Evolutionary conservation across 2,113 vertebrate species (phyloP), one percentile per base, ranked within the genome.

Genomic region (Alligator sinensis): DNA sequence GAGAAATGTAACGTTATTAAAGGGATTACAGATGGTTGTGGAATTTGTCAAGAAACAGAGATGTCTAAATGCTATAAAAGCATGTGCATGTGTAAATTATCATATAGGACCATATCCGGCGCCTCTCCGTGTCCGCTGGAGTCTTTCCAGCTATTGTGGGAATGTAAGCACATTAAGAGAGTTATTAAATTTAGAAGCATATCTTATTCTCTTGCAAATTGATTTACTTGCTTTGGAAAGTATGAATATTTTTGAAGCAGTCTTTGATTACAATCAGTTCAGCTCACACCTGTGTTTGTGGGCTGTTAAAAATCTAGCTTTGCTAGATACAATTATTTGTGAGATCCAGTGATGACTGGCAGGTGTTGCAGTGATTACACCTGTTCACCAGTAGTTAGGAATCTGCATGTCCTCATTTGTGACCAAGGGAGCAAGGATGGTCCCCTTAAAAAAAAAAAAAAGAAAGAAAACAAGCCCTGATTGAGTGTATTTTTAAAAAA

Each of bases 21-120:
- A n/a, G 80, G 68, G 84, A 77, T 94, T 94, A 80, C 84, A 97
- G 93, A 90, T 90, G 90, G 90, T 84, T 86, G 63, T 88, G 79
- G 62, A 90, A 79, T 91, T 95, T 94, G 61, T 89, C 66, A 19
- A 93, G 94, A 72, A 93, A 82, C 9, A 75, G 79, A 84, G 63
- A 89, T 80, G 64, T 17, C 74, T 77, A 85, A 91, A 61, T 93
- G 78, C 21, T 91, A 63, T 86, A 95, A 81, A 77, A 88, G 78
- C 81, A 9, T 62, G 11, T 24, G 27, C 3, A 21, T 78, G 85
- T 88, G 72, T 91, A 76, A 88, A 93, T 83, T 87, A 84, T n/a
- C 82, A 54, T 38, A 3, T 82, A 34, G 5, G 27, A 12, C 47
- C 25, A 79, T 24, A n/a, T 0, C 1, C 25, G 62, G 58, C 72